Base-by-base conservation (phyloP, 2,888 invertebrate species). In the Drosophila peninsularis region DNA sequence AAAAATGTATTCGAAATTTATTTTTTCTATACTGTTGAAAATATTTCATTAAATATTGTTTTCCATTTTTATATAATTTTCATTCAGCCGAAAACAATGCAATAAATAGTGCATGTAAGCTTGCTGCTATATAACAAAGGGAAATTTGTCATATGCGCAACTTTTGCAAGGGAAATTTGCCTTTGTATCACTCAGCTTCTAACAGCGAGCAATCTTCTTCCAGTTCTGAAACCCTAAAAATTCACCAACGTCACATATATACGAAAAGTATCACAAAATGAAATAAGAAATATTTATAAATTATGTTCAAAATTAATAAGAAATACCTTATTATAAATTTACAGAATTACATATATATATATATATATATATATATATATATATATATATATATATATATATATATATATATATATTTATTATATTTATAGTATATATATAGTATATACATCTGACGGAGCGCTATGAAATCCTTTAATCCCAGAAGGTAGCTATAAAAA, bases 1-100 rank as follows among this genome's bases (percentile, higher is more conserved):
- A 32, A 32, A 34, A 34, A 34, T 4, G 5, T 1, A 34, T 13
- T 13, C 34, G 13, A 34, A 5, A 6, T 30, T 30, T 7, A 30
- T 30, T 30, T 30, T 30, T 27, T 1, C 5, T 30, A 30, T 30
- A 7, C 27, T 7, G 7, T 30, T 30, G 24, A 3, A 30, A 41
- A 41, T 42, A 21, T 14, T 14, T 44, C 41, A 0, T 14, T 13
- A 1, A 0, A 24, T 24, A 24, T 24, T 7, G 27, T 14, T 14
- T 44, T 24, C 2, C 3, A 4, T 19, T 5, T 1, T 21, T 21
- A 5, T 3, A 36, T n/a, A 3, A 9, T 19, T 50, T 24, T 21
- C 3, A 1, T 36, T 21, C 19, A 10, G 7, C 68, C 56, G 5
- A 32, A 63, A 70, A 63, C 71, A 61, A 63, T 64, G 42, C 58